Conservation (phyloP, 2,797 vertebrate genomes). For the Alosa sapidissima region DNA sequence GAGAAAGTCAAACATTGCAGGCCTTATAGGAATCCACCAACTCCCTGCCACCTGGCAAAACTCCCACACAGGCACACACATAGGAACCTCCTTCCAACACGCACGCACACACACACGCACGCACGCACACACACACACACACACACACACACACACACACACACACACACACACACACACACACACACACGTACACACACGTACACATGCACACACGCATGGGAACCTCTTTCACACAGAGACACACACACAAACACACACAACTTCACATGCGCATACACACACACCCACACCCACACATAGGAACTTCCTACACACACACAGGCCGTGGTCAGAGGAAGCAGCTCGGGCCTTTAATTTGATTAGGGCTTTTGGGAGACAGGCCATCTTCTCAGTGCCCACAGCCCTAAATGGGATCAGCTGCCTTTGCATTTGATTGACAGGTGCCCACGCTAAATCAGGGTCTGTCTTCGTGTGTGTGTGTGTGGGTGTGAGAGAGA, state of each 20-base stretch:
- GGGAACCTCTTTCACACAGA: neutral
- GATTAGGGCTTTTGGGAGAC: neutral
- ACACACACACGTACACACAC: neutral
- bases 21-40: neutral
- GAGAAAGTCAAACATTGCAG: neutral
- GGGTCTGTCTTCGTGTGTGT: no score
- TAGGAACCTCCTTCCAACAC: no score
- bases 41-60: neutral
- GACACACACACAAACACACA: no score
- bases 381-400: neutral
- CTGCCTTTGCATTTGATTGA: neutral
- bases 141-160: no score
- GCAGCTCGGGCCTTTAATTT: neutral
- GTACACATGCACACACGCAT: neutral
- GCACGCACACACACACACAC: neutral
- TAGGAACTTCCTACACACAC: neutral
- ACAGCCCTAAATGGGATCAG: neutral
- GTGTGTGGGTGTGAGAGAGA: no score
- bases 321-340: neutral
- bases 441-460: neutral
- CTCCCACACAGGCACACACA: neutral
- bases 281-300: neutral
- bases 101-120: neutral
- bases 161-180: neutral
- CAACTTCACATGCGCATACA: neutral